Conservation (phyloP, 2,888 invertebrate species). For the Pristionchus exspectatus region DNA sequence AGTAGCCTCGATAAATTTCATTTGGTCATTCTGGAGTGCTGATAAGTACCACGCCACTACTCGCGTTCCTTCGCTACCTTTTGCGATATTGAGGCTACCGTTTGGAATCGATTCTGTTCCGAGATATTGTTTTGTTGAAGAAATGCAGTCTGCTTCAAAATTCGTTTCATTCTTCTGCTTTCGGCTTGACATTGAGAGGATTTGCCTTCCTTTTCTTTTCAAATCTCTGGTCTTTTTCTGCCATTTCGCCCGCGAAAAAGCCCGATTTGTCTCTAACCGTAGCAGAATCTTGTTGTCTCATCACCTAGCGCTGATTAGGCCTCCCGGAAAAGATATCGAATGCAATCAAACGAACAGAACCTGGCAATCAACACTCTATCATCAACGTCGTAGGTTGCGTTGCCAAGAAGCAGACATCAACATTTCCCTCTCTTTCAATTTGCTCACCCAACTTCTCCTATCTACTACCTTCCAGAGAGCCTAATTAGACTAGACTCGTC, state of each 20-base stretch:
- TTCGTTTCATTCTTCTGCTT: background rate
- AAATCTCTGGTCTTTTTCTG: background rate
- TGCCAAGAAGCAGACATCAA: too few relatives aligned
- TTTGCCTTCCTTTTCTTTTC: background rate
- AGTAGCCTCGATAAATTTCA: slow-evolving; percentile 9
- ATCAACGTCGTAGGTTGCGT: too few relatives aligned
- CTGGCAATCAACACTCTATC: too few relatives aligned
- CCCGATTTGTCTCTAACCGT: background rate
- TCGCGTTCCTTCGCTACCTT: background rate
- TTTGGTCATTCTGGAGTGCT: slow-evolving; percentile 1
- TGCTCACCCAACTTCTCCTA: too few relatives aligned
- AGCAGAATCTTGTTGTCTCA: background rate
- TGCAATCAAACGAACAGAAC: too few relatives aligned
- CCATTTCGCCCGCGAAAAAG: background rate
- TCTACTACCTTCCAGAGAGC: too few relatives aligned
- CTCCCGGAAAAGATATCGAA: too few relatives aligned
- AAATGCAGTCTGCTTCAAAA: background rate
- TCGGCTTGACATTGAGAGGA: background rate
- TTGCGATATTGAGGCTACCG: background rate
- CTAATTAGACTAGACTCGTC: too few relatives aligned
- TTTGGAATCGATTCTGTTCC: background rate
- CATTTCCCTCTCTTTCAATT: too few relatives aligned
- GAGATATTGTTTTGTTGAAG: background rate
- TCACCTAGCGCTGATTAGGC: too few relatives aligned
- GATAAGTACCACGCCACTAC: background rate